Conservation (phyloP, 2,797 vertebrate species). For the Stomatorhinus walkeri region DNA sequence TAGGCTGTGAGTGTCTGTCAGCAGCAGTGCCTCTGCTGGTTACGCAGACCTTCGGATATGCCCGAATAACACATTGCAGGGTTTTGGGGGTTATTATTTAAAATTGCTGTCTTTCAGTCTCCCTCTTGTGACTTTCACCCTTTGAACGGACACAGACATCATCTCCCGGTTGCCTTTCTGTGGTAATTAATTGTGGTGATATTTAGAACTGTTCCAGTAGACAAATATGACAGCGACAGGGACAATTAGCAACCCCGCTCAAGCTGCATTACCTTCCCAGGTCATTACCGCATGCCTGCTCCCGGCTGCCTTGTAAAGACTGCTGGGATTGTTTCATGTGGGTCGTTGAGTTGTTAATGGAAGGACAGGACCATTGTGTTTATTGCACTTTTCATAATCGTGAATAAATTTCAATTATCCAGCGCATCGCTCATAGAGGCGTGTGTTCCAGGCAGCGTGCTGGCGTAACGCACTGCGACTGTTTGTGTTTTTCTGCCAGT, state of each 20-base stretch:
- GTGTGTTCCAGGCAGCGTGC: slow-evolving; percentile 50
- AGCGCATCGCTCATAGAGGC: slow-evolving; percentile 79
- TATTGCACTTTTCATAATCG: slow-evolving; percentile 84
- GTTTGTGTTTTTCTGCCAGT: neutral
- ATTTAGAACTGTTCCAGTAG: slow-evolving; percentile 86
- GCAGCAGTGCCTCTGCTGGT: slow-evolving; percentile 66
- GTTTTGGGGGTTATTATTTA: slow-evolving; percentile 61
- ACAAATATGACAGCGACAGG: slow-evolving; percentile 91
- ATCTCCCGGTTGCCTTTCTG: slow-evolving; percentile 82
- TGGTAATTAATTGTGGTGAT: slow-evolving; percentile 83
- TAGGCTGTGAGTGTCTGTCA: slow-evolving; percentile 75
- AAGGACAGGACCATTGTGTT: slow-evolving; percentile 85
- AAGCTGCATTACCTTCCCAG: slow-evolving; percentile 91
- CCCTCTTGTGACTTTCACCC: slow-evolving; percentile 62
- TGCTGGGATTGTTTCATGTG: slow-evolving; percentile 75
- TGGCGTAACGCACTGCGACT: neutral
- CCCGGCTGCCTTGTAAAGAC: slow-evolving; percentile 82
- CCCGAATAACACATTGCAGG: slow-evolving; percentile 63
- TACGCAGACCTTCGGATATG: slow-evolving; percentile 76
- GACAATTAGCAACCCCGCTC: slow-evolving; percentile 91
- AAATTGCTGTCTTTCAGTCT: slow-evolving; percentile 55
- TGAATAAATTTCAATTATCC: slow-evolving; percentile 97
- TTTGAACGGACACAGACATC: slow-evolving; percentile 76
- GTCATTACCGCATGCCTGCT: slow-evolving; percentile 76
- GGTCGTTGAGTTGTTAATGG: slow-evolving; percentile 78